phyloP scores from a whole-genome alignment of 2,888 invertebrate species.

The Pandemis corylana region DNA sequence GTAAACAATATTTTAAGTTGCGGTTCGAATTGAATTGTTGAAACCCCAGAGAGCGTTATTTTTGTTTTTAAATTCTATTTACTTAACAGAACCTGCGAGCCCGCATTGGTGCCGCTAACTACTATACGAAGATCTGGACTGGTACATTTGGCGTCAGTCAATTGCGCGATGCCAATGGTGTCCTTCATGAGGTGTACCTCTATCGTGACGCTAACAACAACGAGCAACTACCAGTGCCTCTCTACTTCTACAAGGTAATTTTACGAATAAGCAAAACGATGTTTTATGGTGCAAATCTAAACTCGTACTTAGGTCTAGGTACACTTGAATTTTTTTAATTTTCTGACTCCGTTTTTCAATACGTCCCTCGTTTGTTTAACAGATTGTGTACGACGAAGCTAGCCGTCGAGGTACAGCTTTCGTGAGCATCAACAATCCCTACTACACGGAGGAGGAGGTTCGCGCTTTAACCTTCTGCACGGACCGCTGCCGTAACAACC shows the following conservation, averaged over 20 bases:
- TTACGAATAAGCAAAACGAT: not conserved
- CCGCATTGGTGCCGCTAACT: constrained; percentile 68
- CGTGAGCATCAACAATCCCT: constrained; percentile 87
- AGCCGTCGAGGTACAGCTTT: constrained; percentile 83
- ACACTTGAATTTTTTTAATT: no score
- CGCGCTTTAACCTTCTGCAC: constrained; percentile 78
- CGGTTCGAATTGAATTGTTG: not conserved
- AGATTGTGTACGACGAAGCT: constrained; percentile 84
- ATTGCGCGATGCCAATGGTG: constrained; percentile 69
- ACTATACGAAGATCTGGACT: constrained; percentile 80
- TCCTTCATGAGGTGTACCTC: constrained; percentile 72
- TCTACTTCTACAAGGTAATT: constrained; percentile 74
- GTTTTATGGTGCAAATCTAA: not conserved
- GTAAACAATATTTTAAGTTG: not conserved
- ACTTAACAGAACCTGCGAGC: constrained; percentile 65
- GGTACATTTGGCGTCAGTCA: constrained; percentile 85
- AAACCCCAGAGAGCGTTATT: not conserved
- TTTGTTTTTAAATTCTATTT: not conserved
- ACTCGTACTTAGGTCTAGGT: no score
- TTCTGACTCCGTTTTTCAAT: no score
- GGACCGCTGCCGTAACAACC: constrained; percentile 82
- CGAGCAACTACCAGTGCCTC: constrained; percentile 70
- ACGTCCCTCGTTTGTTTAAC: not conserved
- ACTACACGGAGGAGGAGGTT: constrained; percentile 71
- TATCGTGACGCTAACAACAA: constrained; percentile 64